Evolutionary conservation across 2,888 invertebrate genomes (phyloP), one percentile per base, ranked within the genome.

Genomic region (Chrysotoxum bicinctum): DNA sequence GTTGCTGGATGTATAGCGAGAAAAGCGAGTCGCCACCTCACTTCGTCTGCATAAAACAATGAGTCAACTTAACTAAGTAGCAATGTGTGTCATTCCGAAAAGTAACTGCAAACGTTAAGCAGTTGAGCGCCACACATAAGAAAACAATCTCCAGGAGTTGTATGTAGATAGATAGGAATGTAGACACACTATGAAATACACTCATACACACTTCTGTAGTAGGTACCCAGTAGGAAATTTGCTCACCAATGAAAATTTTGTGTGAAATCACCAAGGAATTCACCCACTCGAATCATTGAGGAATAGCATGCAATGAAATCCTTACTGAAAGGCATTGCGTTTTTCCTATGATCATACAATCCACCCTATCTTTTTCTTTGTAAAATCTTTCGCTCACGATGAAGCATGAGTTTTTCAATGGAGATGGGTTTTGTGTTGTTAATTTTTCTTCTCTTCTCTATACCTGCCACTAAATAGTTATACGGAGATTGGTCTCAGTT

Each of bases 11-110:
- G 52, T 54, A n/a, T n/a, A n/a, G n/a, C n/a, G 30, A 54, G 16
- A 30, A 54, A 54, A 43, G 30, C 60, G 43, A 50, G 62, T 37
- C 40, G 10, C 62, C 62, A 40, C 37, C 21, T 5, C 30, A 30
- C 32, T 16, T 54, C 30, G 32, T 30, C 23, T 37, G 45, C 54
- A 52, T 45, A 70, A 84, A 80, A 85, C 80, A 85, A 85, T 76
- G 84, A 85, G 72, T 85, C 84, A 80, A 72, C 75, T 35, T 66
- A 62, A 80, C 83, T 84, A 85, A 85, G 84, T 85, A 85, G 80
- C 84, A 62, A 76, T 76, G 76, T 85, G 37, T 80, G 80, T 80
- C 72, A 62, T 60, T 76, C 70, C 45, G 72, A 23, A 75, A 79
- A 85, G 80, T 85, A 80, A 85, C 80, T 85, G 72, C 60, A 64